Evolutionary conservation across 2,113 vertebrate genomes (phyloP).

Genomic region (Camelus dromedarius): DNA sequence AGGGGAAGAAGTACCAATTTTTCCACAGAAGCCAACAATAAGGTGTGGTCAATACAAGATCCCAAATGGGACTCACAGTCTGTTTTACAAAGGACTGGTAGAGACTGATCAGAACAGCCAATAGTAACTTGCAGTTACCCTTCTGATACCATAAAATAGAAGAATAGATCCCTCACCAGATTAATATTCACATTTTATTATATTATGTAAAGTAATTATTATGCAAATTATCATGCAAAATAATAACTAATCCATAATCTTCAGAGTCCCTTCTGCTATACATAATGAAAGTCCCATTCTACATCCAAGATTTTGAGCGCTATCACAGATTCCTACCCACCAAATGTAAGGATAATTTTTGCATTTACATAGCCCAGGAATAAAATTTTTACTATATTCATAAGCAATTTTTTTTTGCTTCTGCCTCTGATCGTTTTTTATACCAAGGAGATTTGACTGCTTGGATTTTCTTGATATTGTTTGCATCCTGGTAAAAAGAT

Average conservation of each 20-base stretch:
- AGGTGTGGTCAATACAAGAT: background rate
- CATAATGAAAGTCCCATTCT: background rate
- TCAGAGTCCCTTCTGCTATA: background rate
- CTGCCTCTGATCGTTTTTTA: background rate
- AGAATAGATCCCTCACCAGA: background rate
- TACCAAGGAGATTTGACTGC: slow-evolving; percentile 25
- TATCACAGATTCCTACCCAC: slow-evolving; percentile 7
- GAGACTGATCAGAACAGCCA: background rate
- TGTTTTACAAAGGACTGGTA: background rate
- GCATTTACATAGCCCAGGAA: background rate
- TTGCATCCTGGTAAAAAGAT: background rate
- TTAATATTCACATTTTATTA: background rate
- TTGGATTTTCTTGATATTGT: slow-evolving; percentile 57
- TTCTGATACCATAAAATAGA: background rate
- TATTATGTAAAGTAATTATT: background rate
- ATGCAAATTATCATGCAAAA: background rate
- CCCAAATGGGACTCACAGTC: background rate
- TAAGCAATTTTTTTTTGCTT: background rate
- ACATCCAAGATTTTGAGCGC: background rate
- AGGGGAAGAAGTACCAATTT: background rate
- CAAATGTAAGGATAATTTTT: background rate
- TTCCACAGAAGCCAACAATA: background rate
- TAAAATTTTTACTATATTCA: slow-evolving; percentile 25
- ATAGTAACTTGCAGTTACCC: background rate
- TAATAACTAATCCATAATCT: background rate